Conservation (phyloP, 2,113 vertebrate genomes). For the Nannospalax galili region DNA sequence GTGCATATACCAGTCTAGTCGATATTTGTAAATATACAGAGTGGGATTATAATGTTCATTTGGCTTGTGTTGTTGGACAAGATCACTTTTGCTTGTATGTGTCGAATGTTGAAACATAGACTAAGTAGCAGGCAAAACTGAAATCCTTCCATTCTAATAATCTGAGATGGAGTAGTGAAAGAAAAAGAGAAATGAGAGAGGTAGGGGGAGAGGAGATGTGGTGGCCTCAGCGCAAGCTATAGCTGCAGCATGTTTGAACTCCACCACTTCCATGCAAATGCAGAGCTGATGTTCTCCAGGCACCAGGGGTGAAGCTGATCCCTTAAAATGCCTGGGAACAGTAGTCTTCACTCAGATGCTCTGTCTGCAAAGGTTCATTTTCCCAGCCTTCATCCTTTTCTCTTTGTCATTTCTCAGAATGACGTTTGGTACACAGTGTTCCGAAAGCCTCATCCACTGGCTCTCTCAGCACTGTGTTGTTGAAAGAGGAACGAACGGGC, state of each 20-base stretch:
- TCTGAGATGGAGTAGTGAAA: background rate
- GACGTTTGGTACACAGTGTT: background rate
- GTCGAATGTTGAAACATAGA: no score
- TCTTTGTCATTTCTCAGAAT: background rate
- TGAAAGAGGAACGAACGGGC: conserved; percentile 1
- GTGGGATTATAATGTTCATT: no score
- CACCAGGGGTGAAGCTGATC: conserved; percentile 58
- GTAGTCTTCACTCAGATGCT: conserved; percentile 68
- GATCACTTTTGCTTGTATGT: no score
- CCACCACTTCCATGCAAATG: conserved; percentile 78
- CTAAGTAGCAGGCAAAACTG: no score
- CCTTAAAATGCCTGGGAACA: conserved; percentile 74
- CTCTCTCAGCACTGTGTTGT: background rate
- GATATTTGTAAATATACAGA: background rate
- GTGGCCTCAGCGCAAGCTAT: conserved; percentile 35
- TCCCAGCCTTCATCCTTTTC: conserved; percentile 17
- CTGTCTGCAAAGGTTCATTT: conserved; percentile 46
- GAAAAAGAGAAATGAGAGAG: background rate
- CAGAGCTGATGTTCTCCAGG: conserved; percentile 67
- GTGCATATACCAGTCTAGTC: background rate
- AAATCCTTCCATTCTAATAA: no score
- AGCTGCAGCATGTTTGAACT: conserved; percentile 51
- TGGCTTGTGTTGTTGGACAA: no score
- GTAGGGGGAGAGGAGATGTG: background rate
- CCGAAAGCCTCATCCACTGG: background rate